Conservation (phyloP, 2,113 vertebrate species). For the Zingel zingel region DNA sequence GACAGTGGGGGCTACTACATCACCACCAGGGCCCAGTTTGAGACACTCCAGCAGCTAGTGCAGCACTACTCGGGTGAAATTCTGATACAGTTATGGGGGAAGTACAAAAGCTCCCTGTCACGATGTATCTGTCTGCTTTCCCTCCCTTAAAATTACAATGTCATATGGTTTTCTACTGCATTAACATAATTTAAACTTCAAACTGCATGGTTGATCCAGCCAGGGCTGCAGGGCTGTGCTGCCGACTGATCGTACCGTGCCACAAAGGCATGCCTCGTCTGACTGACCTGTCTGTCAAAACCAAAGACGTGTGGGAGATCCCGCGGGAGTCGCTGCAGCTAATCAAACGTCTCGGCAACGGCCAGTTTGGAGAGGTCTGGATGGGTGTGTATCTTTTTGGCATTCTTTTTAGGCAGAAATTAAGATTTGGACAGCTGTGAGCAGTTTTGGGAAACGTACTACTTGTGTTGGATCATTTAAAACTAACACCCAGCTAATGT, state of each 20-base stretch:
- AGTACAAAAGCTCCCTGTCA: background rate
- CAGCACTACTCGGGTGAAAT: constrained; percentile 96
- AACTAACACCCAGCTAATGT: constrained; percentile 25
- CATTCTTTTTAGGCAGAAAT: constrained; percentile 9
- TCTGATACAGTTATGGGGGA: background rate
- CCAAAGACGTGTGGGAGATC: constrained; percentile 99
- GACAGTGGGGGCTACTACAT: constrained; percentile 99
- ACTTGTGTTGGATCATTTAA: constrained; percentile 25
- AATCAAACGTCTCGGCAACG: constrained; percentile 99
- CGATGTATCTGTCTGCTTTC: background rate
- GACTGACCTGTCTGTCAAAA: constrained; percentile 99
- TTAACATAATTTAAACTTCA: background rate
- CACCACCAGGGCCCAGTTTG: constrained; percentile 98
- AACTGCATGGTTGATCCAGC: constrained; percentile 80
- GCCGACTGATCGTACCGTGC: constrained; percentile 97
- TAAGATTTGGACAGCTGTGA: constrained; percentile 45
- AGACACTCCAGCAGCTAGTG: constrained; percentile 98
- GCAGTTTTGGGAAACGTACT: constrained; percentile 45
- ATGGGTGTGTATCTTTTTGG: constrained; percentile 91
- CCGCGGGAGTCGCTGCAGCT: constrained; percentile 99
- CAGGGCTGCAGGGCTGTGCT: constrained; percentile 98
- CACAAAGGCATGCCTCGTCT: constrained; percentile 99
- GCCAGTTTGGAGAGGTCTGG: constrained; percentile 99
- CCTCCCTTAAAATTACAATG: background rate
- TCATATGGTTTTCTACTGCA: background rate